These are phyloP conservation scores for Acanthis flammea DNA, from an alignment of 2,797 vertebrate species.

Conservation along the genomic window DNA sequence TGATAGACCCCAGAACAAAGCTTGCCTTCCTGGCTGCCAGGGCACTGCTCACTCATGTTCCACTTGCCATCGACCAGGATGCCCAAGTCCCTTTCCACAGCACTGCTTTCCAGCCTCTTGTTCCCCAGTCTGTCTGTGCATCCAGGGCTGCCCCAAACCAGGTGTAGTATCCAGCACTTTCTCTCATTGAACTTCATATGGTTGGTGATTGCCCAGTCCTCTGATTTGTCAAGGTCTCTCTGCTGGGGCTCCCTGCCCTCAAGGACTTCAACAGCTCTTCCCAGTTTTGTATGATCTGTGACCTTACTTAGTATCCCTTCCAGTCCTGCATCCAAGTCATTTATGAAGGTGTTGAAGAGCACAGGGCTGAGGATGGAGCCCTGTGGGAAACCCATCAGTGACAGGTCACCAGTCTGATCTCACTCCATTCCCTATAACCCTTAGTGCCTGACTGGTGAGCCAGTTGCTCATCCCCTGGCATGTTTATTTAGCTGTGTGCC, in stretches of 20 bases:
- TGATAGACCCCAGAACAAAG: fast-evolving
- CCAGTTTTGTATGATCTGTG: background rate
- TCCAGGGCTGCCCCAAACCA: background rate
- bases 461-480: background rate
- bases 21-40: background rate
- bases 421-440: background rate
- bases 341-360: background rate
- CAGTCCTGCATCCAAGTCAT: background rate
- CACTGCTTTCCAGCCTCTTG: fast-evolving
- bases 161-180: background rate
- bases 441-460: background rate
- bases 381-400: background rate
- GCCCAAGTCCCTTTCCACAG: fast-evolving
- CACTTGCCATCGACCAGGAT: fast-evolving
- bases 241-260: background rate
- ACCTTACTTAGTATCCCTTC: background rate
- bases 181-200: fast-evolving
- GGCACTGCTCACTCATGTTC: background rate
- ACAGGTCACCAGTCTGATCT: background rate
- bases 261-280: background rate
- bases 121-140: fast-evolving
- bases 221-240: background rate
- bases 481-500: background rate
- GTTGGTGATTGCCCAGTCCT: background rate
- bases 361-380: background rate